Percentiles rank a stretch among this genome's conserved stretches.
Evolutionary conservation across 2,888 invertebrate genomes (phyloP).

Genomic region (Eulithis prunata): DNA sequence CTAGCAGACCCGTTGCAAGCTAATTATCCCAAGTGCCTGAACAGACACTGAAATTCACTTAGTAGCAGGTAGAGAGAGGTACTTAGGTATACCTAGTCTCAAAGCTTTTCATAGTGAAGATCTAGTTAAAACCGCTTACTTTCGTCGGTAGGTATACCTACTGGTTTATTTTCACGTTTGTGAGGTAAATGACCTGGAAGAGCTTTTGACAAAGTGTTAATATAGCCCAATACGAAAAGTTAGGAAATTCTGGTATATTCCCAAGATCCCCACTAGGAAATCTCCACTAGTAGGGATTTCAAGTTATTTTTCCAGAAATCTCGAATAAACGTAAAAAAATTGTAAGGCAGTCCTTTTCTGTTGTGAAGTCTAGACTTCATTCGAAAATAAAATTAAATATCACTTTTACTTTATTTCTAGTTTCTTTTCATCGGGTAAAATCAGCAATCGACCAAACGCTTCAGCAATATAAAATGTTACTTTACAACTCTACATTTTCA

Average conservation of each 20-base stretch:
- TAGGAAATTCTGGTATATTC: too few species aligned
- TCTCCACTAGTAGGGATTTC: too few species aligned
- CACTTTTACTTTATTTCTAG: background rate
- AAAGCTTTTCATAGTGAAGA: background rate
- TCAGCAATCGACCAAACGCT: conserved; percentile 1
- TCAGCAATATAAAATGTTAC: conserved; percentile 11
- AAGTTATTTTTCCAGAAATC: too few species aligned
- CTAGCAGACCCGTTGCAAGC: conserved; percentile 1
- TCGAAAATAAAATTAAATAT: too few species aligned
- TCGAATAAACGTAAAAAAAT: too few species aligned
- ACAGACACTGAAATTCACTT: conserved; percentile 23
- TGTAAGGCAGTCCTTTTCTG: too few species aligned
- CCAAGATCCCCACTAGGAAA: too few species aligned
- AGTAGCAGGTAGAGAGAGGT: conserved; percentile 13
- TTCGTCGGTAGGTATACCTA: background rate
- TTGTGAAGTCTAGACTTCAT: too few species aligned
- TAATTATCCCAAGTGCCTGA: conserved; percentile 27
- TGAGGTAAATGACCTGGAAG: too few species aligned
- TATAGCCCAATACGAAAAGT: too few species aligned
- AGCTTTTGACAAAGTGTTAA: too few species aligned
- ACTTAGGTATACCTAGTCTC: background rate
- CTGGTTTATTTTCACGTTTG: background rate
- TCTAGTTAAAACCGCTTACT: background rate
- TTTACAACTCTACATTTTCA: conserved; percentile 11
- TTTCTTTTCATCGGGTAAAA: conserved; percentile 8